Conservation (phyloP, 2,113 vertebrate species). For the Tachuris rubrigastra region DNA sequence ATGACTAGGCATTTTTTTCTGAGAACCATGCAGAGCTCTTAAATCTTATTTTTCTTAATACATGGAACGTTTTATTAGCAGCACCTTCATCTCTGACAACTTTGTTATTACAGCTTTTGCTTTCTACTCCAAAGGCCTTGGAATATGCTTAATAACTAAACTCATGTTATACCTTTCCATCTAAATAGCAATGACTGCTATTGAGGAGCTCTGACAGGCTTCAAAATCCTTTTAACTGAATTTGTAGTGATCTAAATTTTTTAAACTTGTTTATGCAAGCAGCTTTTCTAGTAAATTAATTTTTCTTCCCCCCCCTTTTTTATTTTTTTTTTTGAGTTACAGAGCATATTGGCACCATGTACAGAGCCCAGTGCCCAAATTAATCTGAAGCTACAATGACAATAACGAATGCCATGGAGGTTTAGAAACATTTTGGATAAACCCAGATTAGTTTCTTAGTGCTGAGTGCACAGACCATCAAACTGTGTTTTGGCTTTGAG, state of each 20-base stretch:
- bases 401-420: neutral
- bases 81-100: conserved; percentile 23
- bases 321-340: neutral
- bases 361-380: neutral
- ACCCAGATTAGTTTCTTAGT: neutral
- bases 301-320: accelerated
- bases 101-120: neutral
- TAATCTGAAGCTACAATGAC: neutral
- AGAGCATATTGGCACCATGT: neutral
- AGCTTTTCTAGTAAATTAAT: neutral
- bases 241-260: neutral
- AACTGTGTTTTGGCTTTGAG: neutral
- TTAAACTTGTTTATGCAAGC: neutral
- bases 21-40: neutral
- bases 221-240: neutral
- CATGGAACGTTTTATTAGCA: neutral
- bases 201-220: conserved; percentile 3
- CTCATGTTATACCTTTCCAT: conserved; percentile 24
- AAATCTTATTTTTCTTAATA: conserved; percentile 36
- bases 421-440: neutral
- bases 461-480: neutral
- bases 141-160: neutral
- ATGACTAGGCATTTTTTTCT: neutral
- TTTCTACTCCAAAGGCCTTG: neutral
- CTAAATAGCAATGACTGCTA: neutral